Conservation (phyloP, 2,888 invertebrate species). For the Cheilosia variabilis region DNA sequence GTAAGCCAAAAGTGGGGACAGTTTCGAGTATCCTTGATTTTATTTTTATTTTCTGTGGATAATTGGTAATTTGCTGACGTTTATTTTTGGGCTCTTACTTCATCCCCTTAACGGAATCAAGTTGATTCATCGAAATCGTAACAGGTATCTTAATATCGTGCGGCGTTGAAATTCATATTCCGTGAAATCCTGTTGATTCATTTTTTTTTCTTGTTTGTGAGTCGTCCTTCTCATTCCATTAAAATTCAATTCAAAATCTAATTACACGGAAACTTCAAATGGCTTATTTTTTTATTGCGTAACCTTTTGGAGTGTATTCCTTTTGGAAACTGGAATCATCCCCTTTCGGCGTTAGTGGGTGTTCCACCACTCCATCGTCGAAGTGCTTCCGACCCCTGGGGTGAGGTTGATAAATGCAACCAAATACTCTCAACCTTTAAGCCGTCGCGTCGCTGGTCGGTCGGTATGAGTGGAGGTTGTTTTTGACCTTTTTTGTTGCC, state of each 20-base stretch:
- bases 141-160: constrained; percentile 62
- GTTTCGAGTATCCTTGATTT: constrained; percentile 21
- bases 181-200: constrained; percentile 74
- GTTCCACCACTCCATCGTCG: constrained; percentile 52
- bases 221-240: constrained; percentile 50
- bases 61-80: constrained; percentile 75
- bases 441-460: constrained; percentile 32
- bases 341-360: constrained; percentile 44
- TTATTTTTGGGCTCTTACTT: constrained; percentile 44
- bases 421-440: constrained; percentile 62
- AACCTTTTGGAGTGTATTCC: constrained; percentile 60
- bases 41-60: constrained; percentile 50
- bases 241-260: constrained; percentile 74
- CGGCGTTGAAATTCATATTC: constrained; percentile 68
- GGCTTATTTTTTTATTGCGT: constrained; percentile 70
- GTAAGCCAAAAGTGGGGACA: constrained; percentile 21
- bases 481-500: constrained; percentile 70
- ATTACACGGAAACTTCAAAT: constrained; percentile 76
- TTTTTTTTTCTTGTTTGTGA: constrained; percentile 26
- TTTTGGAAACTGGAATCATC: constrained; percentile 22
- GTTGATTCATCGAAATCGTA: constrained; percentile 70
- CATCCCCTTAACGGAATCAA: constrained; percentile 4
- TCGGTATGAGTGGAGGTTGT: constrained; percentile 18
- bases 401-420: constrained; percentile 66
- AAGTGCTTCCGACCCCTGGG: constrained; percentile 70